Base-by-base conservation (phyloP, 2,797 vertebrate species). In the Holocentrus rufus region DNA sequence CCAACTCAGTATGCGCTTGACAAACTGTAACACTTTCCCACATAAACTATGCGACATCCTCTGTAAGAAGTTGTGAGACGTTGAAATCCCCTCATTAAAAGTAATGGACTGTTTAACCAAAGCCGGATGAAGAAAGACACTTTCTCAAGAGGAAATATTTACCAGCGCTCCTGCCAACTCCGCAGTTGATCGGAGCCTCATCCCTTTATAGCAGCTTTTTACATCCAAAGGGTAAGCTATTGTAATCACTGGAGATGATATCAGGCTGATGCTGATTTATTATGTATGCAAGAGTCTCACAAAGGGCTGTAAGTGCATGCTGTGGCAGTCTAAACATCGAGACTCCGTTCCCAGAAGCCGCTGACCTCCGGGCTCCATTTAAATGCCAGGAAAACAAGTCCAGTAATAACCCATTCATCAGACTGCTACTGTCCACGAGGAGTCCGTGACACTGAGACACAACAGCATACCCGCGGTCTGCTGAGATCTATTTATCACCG, bases 301-400 rank as follows among this genome's bases (percentile, higher is more conserved):
- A 76, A 50, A 65, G 76, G 23, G 53, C 23, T 42, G 6, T 17
- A 53, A 49, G 23, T 15, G 8, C 50, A 42, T 23, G 31, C 57
- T 17, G 34, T 60, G 36, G 42, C 65, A 54, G 42, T 18, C 59
- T 1, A 76, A 80, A 65, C 27, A 56, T 4, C 14, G 23, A 59
- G 57, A 25, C 25, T 65, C 11, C 39, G 59, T 54, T 50, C 23
- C 55, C 44, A 63, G 15, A 73, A 56, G 56, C 59, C 2, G 3
- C 0, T 44, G 20, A 74, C 46, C 57, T 65, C 23, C 47, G 36
- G 34, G 47, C 23, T 22, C 52, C 11, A 17, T 42, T 31, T 47
- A 65, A 80, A 82, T 84, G 54, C 25, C 81, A 79, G 27, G 10
- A 64, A 59, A 47, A 34, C 22, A 11, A 69, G 53, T 52, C 54